Percentiles rank a stretch among this genome's conserved stretches.
These are phyloP conservation scores for Altica lythri DNA, from an alignment of 2,888 invertebrate genomes.

Conservation along the genomic window DNA sequence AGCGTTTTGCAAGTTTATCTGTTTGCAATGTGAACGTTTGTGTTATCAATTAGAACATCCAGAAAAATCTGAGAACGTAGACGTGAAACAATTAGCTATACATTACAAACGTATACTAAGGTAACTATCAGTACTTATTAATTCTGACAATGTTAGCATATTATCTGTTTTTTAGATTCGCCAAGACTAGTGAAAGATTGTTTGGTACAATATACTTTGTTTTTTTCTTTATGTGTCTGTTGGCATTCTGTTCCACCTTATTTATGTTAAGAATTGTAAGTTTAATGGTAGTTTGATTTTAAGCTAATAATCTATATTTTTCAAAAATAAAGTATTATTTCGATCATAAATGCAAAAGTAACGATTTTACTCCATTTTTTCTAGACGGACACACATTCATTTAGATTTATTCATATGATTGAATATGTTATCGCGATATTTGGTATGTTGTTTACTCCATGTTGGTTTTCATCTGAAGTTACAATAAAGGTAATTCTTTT, in stretches of 20 bases:
- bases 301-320: neutral
- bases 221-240: constrained; percentile 4
- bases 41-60: constrained; percentile 6
- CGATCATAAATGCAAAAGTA: no score
- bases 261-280: constrained; percentile 9
- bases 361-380: neutral
- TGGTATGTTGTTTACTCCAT: constrained; percentile 9
- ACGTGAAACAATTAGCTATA: neutral
- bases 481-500: constrained; percentile 1
- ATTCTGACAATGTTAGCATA: neutral
- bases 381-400: neutral
- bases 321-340: neutral
- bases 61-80: neutral
- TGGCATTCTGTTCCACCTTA: neutral
- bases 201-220: constrained; percentile 6
- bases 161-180: constrained; percentile 4
- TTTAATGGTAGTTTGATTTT: neutral
- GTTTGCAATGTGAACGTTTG: neutral
- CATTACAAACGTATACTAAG: constrained; percentile 6
- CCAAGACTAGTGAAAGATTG: neutral
- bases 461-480: neutral
- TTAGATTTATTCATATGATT: constrained; percentile 4
- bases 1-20: constrained; percentile 2
- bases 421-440: constrained; percentile 6
- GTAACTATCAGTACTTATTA: neutral